These are phyloP conservation scores for Salminus brasiliensis DNA, from an alignment of 2,113 vertebrate genomes.

Conservation along the genomic window DNA sequence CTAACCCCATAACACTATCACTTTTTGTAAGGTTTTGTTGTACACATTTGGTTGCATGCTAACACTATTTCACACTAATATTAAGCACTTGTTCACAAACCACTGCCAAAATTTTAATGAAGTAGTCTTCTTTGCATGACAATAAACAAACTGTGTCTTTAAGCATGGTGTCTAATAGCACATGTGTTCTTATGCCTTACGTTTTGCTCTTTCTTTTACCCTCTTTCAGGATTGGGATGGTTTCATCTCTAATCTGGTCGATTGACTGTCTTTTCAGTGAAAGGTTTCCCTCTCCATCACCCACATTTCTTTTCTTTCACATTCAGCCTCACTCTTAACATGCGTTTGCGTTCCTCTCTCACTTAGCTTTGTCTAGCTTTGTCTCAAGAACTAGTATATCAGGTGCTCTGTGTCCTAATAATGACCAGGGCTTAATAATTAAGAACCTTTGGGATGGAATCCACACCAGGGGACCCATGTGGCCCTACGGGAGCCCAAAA, in stretches of 20 bases:
- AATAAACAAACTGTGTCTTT: constrained; percentile 47
- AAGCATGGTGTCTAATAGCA: constrained; percentile 23
- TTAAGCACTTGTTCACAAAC: constrained; percentile 21
- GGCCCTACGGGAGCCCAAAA: constrained; percentile 50
- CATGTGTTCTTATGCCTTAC: background rate
- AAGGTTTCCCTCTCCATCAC: background rate
- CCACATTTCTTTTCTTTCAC: background rate
- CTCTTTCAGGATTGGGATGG: background rate
- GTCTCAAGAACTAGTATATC: constrained; percentile 57
- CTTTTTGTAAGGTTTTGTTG: background rate
- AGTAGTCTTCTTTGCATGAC: constrained; percentile 39
- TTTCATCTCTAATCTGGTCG: too few species aligned
- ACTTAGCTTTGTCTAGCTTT: constrained; percentile 27
- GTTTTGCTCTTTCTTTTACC: constrained; percentile 12
- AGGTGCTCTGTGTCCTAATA: constrained; percentile 59
- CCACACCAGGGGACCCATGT: constrained; percentile 62
- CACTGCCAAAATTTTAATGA: constrained; percentile 25
- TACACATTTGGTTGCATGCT: constrained; percentile 8
- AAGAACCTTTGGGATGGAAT: constrained; percentile 62
- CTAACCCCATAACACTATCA: background rate
- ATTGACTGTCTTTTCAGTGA: too few species aligned
- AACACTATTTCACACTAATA: constrained; percentile 17
- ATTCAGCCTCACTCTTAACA: constrained; percentile 17
- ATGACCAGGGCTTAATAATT: constrained; percentile 69
- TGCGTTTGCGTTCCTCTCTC: background rate